phyloP scores from a whole-genome alignment of 1,140 invertebrate species.

The Drosophila arizonae region DNA sequence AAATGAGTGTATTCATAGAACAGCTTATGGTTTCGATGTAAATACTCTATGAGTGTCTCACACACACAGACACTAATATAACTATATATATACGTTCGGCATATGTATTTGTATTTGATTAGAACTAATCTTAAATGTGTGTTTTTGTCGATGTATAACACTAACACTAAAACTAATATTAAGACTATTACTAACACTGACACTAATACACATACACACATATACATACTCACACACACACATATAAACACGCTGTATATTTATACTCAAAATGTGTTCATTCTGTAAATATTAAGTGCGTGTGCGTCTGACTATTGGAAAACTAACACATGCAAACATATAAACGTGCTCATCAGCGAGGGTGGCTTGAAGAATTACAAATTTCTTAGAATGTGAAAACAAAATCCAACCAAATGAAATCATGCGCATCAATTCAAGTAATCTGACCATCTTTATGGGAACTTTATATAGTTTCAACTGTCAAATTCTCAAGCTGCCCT shows the following conservation, averaged over 20 bases:
- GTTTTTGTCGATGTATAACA: conserved; percentile 60
- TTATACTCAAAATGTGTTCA: conserved; percentile 17
- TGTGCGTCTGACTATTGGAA: not conserved
- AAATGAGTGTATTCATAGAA: conserved; percentile 19
- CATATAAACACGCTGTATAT: conserved; percentile 28
- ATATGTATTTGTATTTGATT: conserved; percentile 27
- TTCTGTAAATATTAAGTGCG: conserved; percentile 22
- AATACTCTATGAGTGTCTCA: conserved; percentile 8
- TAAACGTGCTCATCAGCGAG: conserved; percentile 1
- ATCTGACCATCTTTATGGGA: too few relatives aligned
- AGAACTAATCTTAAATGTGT: conserved; percentile 58
- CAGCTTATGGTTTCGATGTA: conserved; percentile 14
- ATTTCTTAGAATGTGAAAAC: too few relatives aligned
- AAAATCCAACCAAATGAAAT: too few relatives aligned
- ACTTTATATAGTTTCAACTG: not conserved
- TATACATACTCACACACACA: conserved; percentile 29
- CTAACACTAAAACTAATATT: conserved; percentile 1
- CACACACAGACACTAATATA: not conserved
- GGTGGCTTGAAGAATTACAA: not conserved
- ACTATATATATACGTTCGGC: not conserved
- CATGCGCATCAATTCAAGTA: too few relatives aligned
- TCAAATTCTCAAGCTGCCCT: conserved; percentile 24
- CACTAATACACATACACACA: conserved; percentile 34
- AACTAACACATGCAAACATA: conserved; percentile 7
- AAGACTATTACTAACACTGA: conserved; percentile 1